Evolutionary conservation across 2,113 vertebrate genomes (phyloP), one percentile per base, ranked within the genome.

Genomic region (Oophaga pumilio): DNA sequence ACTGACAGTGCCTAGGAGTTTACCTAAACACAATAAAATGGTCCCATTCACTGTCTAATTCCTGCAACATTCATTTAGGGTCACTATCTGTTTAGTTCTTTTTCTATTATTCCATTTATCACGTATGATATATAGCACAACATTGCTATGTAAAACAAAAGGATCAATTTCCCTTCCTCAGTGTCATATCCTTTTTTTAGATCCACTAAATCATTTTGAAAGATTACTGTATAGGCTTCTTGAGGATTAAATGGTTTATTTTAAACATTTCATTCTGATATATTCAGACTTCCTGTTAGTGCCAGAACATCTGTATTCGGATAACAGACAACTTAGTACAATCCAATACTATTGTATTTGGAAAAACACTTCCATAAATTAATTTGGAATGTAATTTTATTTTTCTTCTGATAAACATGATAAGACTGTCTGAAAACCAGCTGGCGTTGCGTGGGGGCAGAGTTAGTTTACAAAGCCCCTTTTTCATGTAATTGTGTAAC

Each of bases 251-350:
- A 88, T 66, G 49, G 86, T 88, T 88, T 88, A 83, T 88, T 82
- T 88, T 83, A 83, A 68, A 88, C 87, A 88, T 77, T 77, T 84
- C 60, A 68, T 88, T 84, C 73, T 64, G 60, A 49, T 84, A 84
- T 71, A 84, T 77, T 88, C 77, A 76, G 59, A 60, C 68, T 88
- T 76, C 60, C 66, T 8, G 49, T 84, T 73, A 77, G 66, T 77
- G 57, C 81, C 87, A 84, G 59, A 88, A 88, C 87, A 84, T 83
- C 87, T 88, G 87, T 84, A 88, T 88, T 88, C 71, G 84, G 74
- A 88, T 68, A 80, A 84, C 56, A 53, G 60, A 68, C 84, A 88
- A 50, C 60, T 83, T 77, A 57, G 28, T 56, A 84, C 81, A 77
- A 83, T 88, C 80, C 87, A 84, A 77, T 84, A 56, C 77, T 84